Evolutionary conservation across 2,797 vertebrate species (phyloP).

Genomic region (Bovichtus variegatus): DNA sequence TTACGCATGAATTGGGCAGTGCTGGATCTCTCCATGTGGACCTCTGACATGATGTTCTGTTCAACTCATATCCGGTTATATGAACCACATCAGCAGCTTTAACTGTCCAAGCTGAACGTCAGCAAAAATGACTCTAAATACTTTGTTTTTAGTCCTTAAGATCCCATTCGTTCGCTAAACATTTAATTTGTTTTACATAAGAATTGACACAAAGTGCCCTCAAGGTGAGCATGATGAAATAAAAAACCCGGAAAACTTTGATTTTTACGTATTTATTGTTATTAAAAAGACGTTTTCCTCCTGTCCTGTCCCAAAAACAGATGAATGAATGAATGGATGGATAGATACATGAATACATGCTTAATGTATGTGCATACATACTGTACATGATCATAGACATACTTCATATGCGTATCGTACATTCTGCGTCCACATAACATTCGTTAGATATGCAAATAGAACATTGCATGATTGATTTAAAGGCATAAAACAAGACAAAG

Average conservation of each 20-base stretch:
- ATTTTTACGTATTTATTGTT: not conserved
- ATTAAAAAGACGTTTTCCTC: not conserved
- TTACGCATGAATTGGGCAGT: conserved; percentile 44
- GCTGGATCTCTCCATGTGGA: conserved; percentile 31
- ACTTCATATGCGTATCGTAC: not conserved
- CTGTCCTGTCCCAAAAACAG: not conserved
- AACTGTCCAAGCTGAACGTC: not conserved
- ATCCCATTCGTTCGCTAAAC: conserved; percentile 9
- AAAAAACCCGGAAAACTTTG: not conserved
- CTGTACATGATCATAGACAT: not conserved
- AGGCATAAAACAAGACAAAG: conserved; percentile 31
- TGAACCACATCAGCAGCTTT: conserved; percentile 29
- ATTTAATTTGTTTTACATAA: not conserved
- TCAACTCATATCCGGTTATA: conserved; percentile 16
- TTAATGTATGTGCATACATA: not conserved
- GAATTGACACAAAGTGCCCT: not conserved
- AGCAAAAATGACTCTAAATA: not conserved
- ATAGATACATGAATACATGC: not conserved
- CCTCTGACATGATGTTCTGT: conserved; percentile 32
- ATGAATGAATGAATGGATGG: not conserved
- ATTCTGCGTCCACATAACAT: conserved; percentile 2
- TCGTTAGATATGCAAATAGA: conserved; percentile 11
- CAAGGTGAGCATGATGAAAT: not conserved
- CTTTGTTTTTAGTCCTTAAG: not conserved
- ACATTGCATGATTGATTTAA: conserved; percentile 21